Conservation (phyloP, 1,140 invertebrate genomes). For the Drosophila kanapiae region DNA sequence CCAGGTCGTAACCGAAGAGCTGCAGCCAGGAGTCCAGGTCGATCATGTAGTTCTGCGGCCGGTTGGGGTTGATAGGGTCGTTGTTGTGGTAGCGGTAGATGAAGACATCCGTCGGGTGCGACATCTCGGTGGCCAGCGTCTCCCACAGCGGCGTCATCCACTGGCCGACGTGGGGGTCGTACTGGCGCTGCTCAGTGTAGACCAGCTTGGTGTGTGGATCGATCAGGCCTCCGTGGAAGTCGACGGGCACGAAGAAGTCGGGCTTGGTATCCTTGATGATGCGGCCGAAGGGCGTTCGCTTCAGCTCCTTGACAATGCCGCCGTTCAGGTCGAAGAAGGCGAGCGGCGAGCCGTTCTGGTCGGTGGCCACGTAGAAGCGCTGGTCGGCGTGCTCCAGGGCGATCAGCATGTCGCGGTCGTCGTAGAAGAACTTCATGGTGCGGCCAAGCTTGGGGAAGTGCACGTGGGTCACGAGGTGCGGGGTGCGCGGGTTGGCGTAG, state of each 20-base stretch:
- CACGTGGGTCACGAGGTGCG: slow-evolving; percentile 93
- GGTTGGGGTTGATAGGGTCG: slow-evolving; percentile 94
- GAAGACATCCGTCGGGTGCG: slow-evolving; percentile 94
- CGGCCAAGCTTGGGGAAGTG: slow-evolving; percentile 94
- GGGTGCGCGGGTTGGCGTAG: slow-evolving; percentile 94
- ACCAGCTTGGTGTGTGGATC: slow-evolving; percentile 94
- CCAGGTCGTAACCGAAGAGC: slow-evolving; percentile 94
- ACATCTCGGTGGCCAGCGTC: slow-evolving; percentile 91
- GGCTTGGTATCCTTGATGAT: slow-evolving; percentile 96
- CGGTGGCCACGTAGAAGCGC: slow-evolving; percentile 95
- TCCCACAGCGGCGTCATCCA: slow-evolving; percentile 98
- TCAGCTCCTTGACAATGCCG: slow-evolving; percentile 95
- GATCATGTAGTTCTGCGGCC: slow-evolving; percentile 92
- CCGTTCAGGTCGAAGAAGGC: slow-evolving; percentile 96
- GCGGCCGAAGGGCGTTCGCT: slow-evolving; percentile 95
- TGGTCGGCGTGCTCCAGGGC: slow-evolving; percentile 93
- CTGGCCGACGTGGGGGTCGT: slow-evolving; percentile 96
- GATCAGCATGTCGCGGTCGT: slow-evolving; percentile 93
- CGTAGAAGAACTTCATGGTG: slow-evolving; percentile 94
- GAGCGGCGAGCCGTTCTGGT: slow-evolving; percentile 96
- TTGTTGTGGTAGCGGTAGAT: slow-evolving; percentile 97
- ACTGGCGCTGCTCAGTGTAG: slow-evolving; percentile 91
- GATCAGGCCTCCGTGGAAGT: slow-evolving; percentile 96
- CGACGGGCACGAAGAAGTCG: slow-evolving; percentile 95
- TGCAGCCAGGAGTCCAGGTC: slow-evolving; percentile 94